Evolutionary conservation across 2,113 vertebrate species (phyloP).

Genomic region (Ardeotis arabs): DNA sequence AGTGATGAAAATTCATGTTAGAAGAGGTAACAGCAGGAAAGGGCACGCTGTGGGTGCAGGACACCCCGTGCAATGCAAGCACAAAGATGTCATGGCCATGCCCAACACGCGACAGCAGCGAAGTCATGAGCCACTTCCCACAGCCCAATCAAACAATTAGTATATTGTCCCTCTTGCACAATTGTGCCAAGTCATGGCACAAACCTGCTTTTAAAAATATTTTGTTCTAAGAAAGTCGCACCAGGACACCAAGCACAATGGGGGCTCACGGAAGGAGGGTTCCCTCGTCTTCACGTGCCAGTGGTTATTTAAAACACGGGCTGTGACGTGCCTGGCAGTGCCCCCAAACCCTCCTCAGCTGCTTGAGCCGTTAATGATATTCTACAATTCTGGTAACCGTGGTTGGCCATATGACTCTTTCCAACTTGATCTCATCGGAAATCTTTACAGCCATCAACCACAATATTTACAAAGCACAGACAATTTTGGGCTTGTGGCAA

Average conservation of each 20-base stretch:
- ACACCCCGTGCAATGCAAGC: not conserved
- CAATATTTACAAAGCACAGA: constrained; percentile 39
- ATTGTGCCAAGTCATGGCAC: not conserved
- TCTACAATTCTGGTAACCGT: not conserved
- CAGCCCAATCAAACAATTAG: not conserved
- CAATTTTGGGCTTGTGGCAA: not conserved
- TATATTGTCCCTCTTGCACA: not conserved
- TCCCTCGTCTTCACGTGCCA: not conserved
- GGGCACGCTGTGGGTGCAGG: not conserved
- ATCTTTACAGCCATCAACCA: constrained; percentile 30
- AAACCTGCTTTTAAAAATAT: not conserved
- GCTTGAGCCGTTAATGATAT: not conserved
- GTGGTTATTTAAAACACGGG: not conserved
- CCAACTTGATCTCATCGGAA: not conserved
- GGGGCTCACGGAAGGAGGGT: not conserved
- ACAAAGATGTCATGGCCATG: not conserved
- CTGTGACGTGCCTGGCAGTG: not conserved
- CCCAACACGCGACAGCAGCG: fast-evolving
- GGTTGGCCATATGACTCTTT: not conserved
- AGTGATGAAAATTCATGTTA: not conserved
- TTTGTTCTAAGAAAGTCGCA: not conserved
- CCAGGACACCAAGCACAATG: not conserved
- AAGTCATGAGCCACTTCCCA: not conserved
- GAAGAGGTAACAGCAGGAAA: not conserved
- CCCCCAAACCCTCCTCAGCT: not conserved